Conservation (phyloP, 2,797 vertebrate genomes). For the Aplochiton taeniatus region DNA sequence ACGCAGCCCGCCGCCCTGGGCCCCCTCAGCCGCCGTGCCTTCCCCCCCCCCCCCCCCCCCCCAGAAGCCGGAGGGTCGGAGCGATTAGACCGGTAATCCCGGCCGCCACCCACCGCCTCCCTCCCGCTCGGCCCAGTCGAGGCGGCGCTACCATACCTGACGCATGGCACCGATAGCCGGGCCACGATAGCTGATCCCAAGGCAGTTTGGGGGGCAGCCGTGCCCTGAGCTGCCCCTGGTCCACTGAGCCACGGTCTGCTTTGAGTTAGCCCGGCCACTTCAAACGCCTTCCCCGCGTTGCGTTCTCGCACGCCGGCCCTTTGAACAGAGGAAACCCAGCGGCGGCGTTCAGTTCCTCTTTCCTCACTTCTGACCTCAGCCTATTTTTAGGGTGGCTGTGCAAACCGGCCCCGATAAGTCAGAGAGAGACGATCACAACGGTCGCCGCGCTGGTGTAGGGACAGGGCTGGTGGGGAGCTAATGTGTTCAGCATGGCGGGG, state of each 20-base stretch:
- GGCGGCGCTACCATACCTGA: too few species aligned
- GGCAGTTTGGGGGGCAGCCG: conserved; percentile 9
- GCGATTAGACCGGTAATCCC: too few species aligned
- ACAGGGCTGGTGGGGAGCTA: conserved; percentile 54
- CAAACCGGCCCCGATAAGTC: too few species aligned
- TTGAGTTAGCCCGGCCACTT: conserved; percentile 1
- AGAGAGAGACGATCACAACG: conserved; percentile 33
- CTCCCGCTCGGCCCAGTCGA: too few species aligned
- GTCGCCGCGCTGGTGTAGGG: not conserved
- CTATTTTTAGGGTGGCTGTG: conserved; percentile 7
- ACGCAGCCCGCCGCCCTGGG: conserved; percentile 42
- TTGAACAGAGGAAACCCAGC: too few species aligned
- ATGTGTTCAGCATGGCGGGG: conserved; percentile 65
- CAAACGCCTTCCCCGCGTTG: too few species aligned
- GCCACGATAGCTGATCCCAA: too few species aligned
- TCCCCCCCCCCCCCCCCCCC: not conserved
- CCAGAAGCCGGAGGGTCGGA: not conserved
- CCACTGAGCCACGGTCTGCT: not conserved
- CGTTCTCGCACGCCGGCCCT: too few species aligned
- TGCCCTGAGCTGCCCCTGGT: conserved; percentile 38
- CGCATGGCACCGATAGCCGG: too few species aligned
- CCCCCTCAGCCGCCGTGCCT: not conserved
- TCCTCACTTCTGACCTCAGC: not conserved
- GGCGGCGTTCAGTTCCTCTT: not conserved
- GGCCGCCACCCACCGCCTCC: too few species aligned